Base-by-base conservation (phyloP, 1,140 invertebrate genomes). In the Bactericera cockerelli region DNA sequence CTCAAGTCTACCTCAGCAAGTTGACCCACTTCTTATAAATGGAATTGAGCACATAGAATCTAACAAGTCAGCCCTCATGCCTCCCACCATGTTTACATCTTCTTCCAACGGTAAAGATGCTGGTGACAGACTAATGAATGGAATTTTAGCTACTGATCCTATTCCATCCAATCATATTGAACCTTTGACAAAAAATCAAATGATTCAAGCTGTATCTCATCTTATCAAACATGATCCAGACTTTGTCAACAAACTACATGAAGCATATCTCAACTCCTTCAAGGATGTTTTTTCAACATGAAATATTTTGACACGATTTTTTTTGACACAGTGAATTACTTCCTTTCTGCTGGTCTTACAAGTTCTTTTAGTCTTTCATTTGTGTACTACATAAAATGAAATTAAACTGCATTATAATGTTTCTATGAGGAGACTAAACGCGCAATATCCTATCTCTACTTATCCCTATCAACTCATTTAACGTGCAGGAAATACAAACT, bases 141-240 rank as follows among this genome's bases (percentile, higher is more conserved):
- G 24, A 4, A 58, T 28, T 1, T 36, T 49, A n/a, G 26, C 59
- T 38, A 16, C 53, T n/a, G 10, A 25, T 10, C 28, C 31, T 28
- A 54, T 59, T 70, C 2, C 59, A 68, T 13, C 70, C 57, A 36
- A 38, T 11, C 28, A 28, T 25, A 22, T 63, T 28, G 83, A 86
- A 67, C 87, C 88, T 2, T 73, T 93, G 16, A 92, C 88, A 19
- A 82, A 81, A 69, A 86, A 88, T 69, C 90, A 93, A 68, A 75
- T 94, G 53, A 79, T 89, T 36, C 89, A 93, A 74, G 88, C 89
- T 55, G 81, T 93, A 62, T 81, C 83, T 66, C 87, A 92, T 74
- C 75, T 94, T 57, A 75, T 93, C 25, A 87, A 88, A 72, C 87
- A 86, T 72, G 89, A 93, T 71, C 74, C 83, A 10, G 84, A 87